A percentile compares a stretch with the other conserved stretches of the same genome.
These are phyloP conservation scores for Thumatha senex DNA, from an alignment of 2,888 invertebrate species.

Conservation along the genomic window DNA sequence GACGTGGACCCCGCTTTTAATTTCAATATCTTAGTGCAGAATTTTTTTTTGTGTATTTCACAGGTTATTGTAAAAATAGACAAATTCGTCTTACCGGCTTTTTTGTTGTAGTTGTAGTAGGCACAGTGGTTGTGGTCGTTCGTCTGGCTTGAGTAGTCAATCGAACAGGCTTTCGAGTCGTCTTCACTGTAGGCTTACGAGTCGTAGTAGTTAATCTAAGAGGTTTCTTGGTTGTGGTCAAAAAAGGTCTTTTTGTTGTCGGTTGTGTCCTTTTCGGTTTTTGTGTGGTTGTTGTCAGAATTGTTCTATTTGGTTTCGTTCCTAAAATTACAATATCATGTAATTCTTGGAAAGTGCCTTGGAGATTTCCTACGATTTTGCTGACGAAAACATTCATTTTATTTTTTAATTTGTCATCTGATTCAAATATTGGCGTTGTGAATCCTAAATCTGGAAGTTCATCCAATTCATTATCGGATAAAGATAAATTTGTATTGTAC, in stretches of 20 bases:
- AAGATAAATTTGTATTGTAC: conserved; percentile 77
- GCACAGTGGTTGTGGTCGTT: conserved; percentile 47
- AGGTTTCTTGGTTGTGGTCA: conserved; percentile 73
- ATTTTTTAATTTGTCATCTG: conserved; percentile 89
- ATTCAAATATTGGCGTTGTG: conserved; percentile 89
- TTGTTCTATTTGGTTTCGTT: conserved; percentile 68
- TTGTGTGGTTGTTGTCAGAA: conserved; percentile 62
- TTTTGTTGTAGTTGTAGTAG: conserved; percentile 56
- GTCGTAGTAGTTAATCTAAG: conserved; percentile 63
- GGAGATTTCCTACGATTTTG: conserved; percentile 92
- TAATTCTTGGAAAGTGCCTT: conserved; percentile 91
- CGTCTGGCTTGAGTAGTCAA: conserved; percentile 54
- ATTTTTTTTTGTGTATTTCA: no score
- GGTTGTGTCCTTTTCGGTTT: conserved; percentile 66
- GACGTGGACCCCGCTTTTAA: no score
- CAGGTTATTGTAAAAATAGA: neutral
- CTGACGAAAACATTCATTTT: conserved; percentile 93
- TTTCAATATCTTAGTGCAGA: no score
- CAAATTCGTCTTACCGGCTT: conserved; percentile 58
- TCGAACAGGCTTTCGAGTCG: conserved; percentile 71
- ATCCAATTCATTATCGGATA: conserved; percentile 80
- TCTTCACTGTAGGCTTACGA: conserved; percentile 65
- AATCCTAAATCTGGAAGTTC: conserved; percentile 84
- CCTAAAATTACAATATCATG: conserved; percentile 88
- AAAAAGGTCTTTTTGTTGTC: conserved; percentile 66